Evolutionary conservation across 2,113 vertebrate genomes (phyloP).

Genomic region (Neolamprologus cancellatus): DNA sequence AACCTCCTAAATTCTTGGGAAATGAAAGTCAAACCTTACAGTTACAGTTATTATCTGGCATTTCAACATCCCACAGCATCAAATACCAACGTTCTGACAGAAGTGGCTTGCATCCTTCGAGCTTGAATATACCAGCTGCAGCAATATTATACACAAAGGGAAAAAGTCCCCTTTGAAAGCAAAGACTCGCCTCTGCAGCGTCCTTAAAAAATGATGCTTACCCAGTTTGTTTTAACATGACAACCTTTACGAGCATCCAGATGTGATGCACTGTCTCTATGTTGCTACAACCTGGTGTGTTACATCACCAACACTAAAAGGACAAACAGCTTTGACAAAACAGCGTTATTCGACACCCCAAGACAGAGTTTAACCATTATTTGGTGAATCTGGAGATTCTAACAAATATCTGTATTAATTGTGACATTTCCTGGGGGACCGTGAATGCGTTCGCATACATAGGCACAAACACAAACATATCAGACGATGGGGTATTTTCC

Average conservation of each 20-base stretch:
- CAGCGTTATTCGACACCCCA: background rate
- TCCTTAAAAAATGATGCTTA: background rate
- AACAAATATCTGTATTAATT: background rate
- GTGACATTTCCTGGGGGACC: background rate
- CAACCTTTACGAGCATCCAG: background rate
- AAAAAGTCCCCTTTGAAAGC: background rate
- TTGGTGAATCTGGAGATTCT: background rate
- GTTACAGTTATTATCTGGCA: background rate
- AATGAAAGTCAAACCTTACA: background rate
- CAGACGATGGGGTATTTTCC: background rate
- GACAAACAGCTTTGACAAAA: background rate
- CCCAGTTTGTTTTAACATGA: background rate
- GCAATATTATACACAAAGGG: background rate
- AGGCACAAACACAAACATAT: background rate
- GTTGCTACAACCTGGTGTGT: background rate
- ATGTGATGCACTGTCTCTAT: background rate
- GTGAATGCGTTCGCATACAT: background rate
- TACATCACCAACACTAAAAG: background rate
- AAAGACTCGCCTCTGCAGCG: background rate
- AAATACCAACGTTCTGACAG: background rate
- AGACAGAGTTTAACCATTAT: background rate
- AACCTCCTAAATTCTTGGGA: background rate
- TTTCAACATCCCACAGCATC: background rate
- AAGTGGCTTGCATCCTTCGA: background rate
- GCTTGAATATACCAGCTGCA: background rate